Evolutionary conservation across 2,797 vertebrate genomes (phyloP).

Genomic region (Notolepis coatsorum): DNA sequence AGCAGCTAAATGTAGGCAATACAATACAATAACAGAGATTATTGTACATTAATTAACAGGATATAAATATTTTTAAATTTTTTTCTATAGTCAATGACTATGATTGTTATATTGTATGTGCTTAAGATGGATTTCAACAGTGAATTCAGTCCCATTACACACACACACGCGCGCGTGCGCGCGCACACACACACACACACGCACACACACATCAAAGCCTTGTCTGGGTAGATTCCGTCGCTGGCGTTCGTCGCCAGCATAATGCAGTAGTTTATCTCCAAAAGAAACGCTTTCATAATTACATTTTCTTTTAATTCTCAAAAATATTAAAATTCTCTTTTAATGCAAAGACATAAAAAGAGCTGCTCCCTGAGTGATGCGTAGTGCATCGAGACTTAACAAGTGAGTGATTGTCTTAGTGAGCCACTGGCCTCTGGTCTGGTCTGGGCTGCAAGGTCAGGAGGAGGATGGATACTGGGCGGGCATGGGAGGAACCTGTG

Average conservation of each 20-base stretch:
- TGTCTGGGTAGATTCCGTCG: slow-evolving; percentile 86
- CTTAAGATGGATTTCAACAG: slow-evolving; percentile 65
- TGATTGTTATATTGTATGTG: slow-evolving; percentile 53
- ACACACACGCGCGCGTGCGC: slow-evolving; percentile 4
- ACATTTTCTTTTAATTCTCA: slow-evolving; percentile 68
- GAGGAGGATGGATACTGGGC: slow-evolving; percentile 20
- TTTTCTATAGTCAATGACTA: slow-evolving; percentile 45
- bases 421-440: slow-evolving; percentile 76
- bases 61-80: slow-evolving; percentile 44
- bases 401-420: slow-evolving; percentile 94
- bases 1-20: slow-evolving; percentile 69
- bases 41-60: slow-evolving; percentile 54
- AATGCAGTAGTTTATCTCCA: slow-evolving; percentile 63
- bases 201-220: slow-evolving; percentile 85
- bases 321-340: slow-evolving; percentile 83
- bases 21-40: slow-evolving; percentile 45
- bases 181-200: slow-evolving; percentile 18
- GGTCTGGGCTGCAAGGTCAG: slow-evolving; percentile 37
- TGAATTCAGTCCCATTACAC: slow-evolving; percentile 68
- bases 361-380: slow-evolving; percentile 98
- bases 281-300: slow-evolving; percentile 71
- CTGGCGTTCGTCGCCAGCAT: slow-evolving; percentile 61
- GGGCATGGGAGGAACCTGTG: slow-evolving; percentile 11
- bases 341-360: slow-evolving; percentile 82
- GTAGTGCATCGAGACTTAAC: slow-evolving; percentile 86